Evolutionary conservation across 2,888 invertebrate genomes (phyloP).

Genomic region (Catotricha subobsoleta): DNA sequence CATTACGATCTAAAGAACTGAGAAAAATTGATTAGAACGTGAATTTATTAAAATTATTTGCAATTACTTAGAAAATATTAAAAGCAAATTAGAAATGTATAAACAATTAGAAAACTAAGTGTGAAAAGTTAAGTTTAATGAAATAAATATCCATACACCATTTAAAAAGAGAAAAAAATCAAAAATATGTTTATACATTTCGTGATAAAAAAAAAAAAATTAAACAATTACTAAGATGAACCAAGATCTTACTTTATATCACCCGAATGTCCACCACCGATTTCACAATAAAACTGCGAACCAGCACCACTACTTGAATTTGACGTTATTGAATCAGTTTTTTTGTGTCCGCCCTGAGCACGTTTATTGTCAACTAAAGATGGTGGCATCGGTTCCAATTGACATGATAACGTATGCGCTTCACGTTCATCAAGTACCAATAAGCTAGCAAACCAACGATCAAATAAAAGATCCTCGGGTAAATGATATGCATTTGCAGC

Average conservation of each 20-base stretch:
- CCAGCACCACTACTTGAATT: conserved; percentile 73
- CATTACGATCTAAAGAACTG: conserved; percentile 61
- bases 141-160: too few species aligned
- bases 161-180: too few species aligned
- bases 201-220: neutral
- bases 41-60: too few species aligned
- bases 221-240: too few species aligned
- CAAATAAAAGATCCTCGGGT: conserved; percentile 68
- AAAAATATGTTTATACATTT: too few species aligned
- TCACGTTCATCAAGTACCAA: conserved; percentile 83
- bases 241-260: conserved; percentile 5
- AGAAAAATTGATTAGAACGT: too few species aligned
- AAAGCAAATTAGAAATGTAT: too few species aligned
- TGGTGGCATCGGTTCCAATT: conserved; percentile 53
- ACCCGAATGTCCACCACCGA: conserved; percentile 41
- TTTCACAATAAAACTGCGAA: conserved; percentile 75
- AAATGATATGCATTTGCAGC: conserved; percentile 92
- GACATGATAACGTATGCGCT: conserved; percentile 74
- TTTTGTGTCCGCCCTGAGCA: conserved; percentile 47
- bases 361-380: neutral
- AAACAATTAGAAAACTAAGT: too few species aligned
- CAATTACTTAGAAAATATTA: too few species aligned
- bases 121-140: too few species aligned
- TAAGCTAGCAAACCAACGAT: conserved; percentile 89
- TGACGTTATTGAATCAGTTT: conserved; percentile 79